phyloP scores from a whole-genome alignment of 2,113 vertebrate genomes.

The Corythoichthys haematopterus region DNA sequence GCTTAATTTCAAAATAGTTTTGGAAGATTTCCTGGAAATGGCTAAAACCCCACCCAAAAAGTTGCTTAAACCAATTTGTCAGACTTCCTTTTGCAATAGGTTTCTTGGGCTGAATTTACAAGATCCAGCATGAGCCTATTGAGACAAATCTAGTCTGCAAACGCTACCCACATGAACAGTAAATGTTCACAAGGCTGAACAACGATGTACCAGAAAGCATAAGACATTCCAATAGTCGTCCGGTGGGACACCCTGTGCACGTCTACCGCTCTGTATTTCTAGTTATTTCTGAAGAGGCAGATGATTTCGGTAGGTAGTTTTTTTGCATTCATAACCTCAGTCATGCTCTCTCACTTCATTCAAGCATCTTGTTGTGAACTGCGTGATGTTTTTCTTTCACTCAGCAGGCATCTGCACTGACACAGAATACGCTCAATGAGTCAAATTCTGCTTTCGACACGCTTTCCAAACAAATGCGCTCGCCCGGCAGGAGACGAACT shows the following conservation, averaged over 20 bases:
- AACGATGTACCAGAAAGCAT: not conserved
- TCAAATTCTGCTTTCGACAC: not conserved
- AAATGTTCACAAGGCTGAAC: not conserved
- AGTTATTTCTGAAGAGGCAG: not conserved
- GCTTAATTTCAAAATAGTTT: no score
- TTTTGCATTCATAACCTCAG: not conserved
- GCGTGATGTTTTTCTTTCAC: not conserved
- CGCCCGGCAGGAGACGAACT: not conserved
- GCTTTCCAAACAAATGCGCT: not conserved
- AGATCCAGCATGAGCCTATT: not conserved
- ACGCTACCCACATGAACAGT: not conserved
- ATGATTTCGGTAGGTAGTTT: not conserved
- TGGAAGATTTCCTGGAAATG: no score
- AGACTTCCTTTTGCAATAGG: not conserved
- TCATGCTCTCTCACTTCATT: not conserved
- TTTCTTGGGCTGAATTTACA: not conserved
- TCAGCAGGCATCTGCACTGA: not conserved
- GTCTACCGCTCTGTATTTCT: not conserved
- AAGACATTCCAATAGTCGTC: not conserved
- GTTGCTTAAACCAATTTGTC: no score
- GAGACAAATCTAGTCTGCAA: not conserved
- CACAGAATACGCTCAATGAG: not conserved
- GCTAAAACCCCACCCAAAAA: no score
- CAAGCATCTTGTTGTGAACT: not conserved
- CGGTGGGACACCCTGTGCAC: not conserved